Percentiles rank a stretch among this genome's conserved stretches.
Evolutionary conservation across 2,888 invertebrate species (phyloP).

Genomic region (Cerastoderma edule): DNA sequence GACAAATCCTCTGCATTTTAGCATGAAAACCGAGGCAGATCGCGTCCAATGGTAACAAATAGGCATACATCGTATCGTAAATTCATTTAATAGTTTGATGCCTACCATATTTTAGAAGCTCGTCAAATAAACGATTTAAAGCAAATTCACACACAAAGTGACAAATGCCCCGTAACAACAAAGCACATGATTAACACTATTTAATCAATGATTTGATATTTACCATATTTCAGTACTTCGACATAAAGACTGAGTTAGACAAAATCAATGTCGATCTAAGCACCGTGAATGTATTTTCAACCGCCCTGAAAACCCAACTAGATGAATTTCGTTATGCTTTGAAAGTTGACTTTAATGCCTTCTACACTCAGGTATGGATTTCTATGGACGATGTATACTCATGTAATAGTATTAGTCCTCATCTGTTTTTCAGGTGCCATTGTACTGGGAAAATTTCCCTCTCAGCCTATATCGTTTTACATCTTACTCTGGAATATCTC

Average conservation of each 20-base stretch:
- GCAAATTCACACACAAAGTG: no score
- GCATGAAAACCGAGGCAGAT: no score
- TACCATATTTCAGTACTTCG: conserved; percentile 8
- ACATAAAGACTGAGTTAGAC: conserved; percentile 6
- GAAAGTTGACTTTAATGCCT: neutral
- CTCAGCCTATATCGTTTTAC: no score
- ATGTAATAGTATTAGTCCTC: neutral
- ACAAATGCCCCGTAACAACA: neutral
- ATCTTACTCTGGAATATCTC: no score
- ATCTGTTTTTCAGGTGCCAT: neutral
- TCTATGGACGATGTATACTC: neutral
- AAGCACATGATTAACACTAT: neutral
- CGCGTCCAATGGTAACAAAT: no score
- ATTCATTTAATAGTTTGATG: no score
- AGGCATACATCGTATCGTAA: no score
- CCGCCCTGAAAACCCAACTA: neutral
- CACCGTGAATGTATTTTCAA: conserved; percentile 3
- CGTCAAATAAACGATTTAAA: no score
- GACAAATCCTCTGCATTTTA: no score
- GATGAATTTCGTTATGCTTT: neutral
- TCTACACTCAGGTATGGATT: neutral
- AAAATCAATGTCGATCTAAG: conserved; percentile 4
- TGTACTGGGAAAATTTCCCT: neutral
- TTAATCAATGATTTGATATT: neutral
- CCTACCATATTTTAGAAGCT: no score